Percentiles rank a stretch among this genome's conserved stretches.
phyloP scores from a whole-genome alignment of 53 echinoderm and acorn worm species.

The Antedon mediterranea region DNA sequence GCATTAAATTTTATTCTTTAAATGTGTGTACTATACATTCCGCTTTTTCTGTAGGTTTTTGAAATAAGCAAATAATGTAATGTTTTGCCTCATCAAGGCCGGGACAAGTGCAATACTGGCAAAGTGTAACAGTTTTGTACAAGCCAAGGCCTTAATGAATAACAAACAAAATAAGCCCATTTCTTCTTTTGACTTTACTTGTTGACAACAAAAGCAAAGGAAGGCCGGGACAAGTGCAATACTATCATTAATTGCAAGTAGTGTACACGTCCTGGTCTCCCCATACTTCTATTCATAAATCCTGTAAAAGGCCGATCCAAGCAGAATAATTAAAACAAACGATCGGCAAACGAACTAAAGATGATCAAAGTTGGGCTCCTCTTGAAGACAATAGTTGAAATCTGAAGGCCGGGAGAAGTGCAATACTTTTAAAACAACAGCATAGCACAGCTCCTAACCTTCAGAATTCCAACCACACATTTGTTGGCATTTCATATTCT shows the following conservation, averaged over 20 bases:
- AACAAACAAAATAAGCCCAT: neutral
- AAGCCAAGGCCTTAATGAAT: neutral
- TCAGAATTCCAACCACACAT: neutral
- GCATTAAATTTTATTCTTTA: too few relatives aligned
- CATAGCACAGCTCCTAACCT: neutral
- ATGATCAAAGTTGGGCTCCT: too few relatives aligned
- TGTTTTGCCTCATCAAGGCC: neutral
- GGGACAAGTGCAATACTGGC: neutral
- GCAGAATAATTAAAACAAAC: too few relatives aligned
- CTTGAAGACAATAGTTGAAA: neutral
- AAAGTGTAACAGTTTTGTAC: neutral
- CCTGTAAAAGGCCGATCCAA: too few relatives aligned
- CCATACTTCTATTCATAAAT: neutral
- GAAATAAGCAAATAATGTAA: too few relatives aligned
- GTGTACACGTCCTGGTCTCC: neutral
- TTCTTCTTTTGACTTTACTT: neutral
- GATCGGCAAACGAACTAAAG: too few relatives aligned
- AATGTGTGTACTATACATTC: too few relatives aligned
- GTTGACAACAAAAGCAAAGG: neutral
- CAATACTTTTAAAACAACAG: neutral
- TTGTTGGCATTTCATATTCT: neutral
- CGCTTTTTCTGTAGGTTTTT: too few relatives aligned
- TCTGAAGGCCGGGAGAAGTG: conserved; percentile 1
- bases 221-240: conserved; percentile 1
- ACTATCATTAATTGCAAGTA: neutral